phyloP scores from a whole-genome alignment of 2,888 invertebrate genomes.

The Ophioninae sp. region DNA sequence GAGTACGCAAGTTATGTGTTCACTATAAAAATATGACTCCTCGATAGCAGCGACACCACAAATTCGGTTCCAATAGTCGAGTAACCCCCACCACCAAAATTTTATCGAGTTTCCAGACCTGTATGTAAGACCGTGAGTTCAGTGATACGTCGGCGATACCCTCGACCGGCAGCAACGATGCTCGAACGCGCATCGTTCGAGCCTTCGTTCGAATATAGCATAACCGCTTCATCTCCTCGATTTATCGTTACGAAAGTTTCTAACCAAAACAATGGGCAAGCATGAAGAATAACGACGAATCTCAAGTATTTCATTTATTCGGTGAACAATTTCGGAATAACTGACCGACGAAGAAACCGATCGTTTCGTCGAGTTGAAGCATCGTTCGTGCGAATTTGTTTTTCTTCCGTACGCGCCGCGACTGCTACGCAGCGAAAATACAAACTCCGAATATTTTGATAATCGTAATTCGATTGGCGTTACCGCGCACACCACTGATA shows the following conservation, averaged over 20 bases:
- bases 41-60: no score
- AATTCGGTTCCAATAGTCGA: no score
- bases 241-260: not conserved
- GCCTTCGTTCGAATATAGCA: slow-evolving; percentile 22
- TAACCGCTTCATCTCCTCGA: not conserved
- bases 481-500: no score
- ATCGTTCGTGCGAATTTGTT: not conserved
- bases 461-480: not conserved
- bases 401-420: no score
- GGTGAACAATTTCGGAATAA: not conserved
- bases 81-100: no score
- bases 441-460: no score
- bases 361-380: not conserved
- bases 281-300: slow-evolving; percentile 5
- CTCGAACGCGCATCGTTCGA: slow-evolving; percentile 38
- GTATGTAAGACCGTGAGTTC: not conserved
- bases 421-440: no score
- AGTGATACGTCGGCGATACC: slow-evolving; percentile 62
- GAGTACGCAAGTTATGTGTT: no score
- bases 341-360: not conserved
- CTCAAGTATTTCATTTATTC: not conserved
- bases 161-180: slow-evolving; percentile 56
- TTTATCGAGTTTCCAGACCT: no score
- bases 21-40: no score
- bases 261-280: not conserved